Percentiles rank a stretch among this genome's conserved stretches.
Conservation (phyloP, 2,797 vertebrate species). For the Eremophila alpestris region DNA sequence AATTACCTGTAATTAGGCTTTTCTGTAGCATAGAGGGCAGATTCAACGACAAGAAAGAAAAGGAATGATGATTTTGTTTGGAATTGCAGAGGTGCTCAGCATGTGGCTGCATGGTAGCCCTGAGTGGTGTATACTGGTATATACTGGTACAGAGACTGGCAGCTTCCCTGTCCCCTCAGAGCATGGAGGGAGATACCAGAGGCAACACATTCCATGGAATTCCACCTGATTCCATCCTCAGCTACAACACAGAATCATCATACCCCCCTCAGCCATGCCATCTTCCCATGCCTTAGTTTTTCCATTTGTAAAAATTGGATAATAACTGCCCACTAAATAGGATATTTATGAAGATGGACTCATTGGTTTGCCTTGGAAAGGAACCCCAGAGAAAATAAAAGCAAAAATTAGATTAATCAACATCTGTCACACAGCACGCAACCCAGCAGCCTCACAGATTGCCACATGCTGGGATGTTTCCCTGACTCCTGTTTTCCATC, state of each 20-base stretch:
- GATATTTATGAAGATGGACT: not conserved
- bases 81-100: not conserved
- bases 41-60: not conserved
- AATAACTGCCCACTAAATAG: not conserved
- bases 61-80: not conserved
- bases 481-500: not conserved
- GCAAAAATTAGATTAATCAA: not conserved
- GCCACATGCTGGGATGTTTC: not conserved
- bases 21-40: not conserved
- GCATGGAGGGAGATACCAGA: not conserved
- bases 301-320: not conserved
- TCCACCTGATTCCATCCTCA: not conserved
- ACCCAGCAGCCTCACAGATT: not conserved
- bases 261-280: not conserved
- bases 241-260: not conserved
- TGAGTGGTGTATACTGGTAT: not conserved
- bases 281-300: not conserved
- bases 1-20: conserved; percentile 2
- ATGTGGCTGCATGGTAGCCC: not conserved
- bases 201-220: not conserved
- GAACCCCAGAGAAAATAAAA: not conserved
- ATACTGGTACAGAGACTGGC: not conserved
- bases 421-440: not conserved
- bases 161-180: not conserved
- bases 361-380: not conserved